A percentile compares a stretch with the other conserved stretches of the same genome.
Conservation (phyloP, 1,140 invertebrate species). For the Tribolium castaneum region DNA sequence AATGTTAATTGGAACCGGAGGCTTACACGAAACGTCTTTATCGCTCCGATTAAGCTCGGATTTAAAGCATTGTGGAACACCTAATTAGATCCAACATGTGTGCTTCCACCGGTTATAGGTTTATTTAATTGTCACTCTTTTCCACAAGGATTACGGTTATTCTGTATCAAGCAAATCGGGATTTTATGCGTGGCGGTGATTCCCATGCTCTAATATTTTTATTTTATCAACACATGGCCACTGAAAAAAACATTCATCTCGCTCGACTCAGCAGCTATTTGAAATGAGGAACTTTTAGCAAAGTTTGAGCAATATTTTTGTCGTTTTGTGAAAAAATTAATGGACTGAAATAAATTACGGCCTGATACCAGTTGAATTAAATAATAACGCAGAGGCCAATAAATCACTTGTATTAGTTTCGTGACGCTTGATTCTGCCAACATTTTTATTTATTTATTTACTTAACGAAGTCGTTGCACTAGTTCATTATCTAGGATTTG, state of each 20-base stretch:
- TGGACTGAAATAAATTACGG: not conserved
- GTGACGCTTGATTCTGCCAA: not conserved
- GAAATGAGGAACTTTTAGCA: no score
- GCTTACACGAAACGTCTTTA: conserved; percentile 21
- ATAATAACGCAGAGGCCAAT: not conserved
- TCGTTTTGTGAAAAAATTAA: no score
- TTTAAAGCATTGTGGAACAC: conserved; percentile 13
- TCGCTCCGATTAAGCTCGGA: conserved; percentile 11
- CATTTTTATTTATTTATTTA: conserved; percentile 18
- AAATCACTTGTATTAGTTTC: not conserved
- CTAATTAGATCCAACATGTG: conserved; percentile 20
- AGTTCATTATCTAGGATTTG: conserved; percentile 18
- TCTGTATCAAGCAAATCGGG: conserved; percentile 8
- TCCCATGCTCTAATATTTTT: conserved; percentile 32
- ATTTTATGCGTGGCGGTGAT: conserved; percentile 11
- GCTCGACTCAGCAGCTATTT: not conserved
- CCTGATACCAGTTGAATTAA: not conserved
- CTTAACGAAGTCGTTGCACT: conserved; percentile 15
- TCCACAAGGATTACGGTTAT: not conserved
- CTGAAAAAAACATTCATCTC: conserved; percentile 9
- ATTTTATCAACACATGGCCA: conserved; percentile 32
- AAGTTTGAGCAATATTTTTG: no score
- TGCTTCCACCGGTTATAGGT: conserved; percentile 5
- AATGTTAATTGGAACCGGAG: conserved; percentile 20
- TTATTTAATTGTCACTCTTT: not conserved